These are phyloP conservation scores for Oenanthe melanoleuca DNA, from an alignment of 2,113 vertebrate genomes.

Conservation along the genomic window DNA sequence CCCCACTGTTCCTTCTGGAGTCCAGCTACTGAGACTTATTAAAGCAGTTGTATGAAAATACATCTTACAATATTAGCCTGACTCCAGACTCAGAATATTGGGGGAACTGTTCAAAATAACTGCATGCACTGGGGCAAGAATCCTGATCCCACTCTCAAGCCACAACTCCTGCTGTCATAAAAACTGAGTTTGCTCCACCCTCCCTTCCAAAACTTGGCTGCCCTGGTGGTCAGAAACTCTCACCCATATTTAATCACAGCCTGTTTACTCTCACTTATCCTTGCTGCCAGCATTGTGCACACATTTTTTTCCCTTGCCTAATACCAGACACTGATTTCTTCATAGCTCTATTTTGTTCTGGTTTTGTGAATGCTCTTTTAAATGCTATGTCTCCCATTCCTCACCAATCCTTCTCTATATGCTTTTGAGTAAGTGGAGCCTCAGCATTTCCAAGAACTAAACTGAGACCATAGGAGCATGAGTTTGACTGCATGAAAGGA, in stretches of 20 bases:
- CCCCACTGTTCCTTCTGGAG: rapidly evolving
- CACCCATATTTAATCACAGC: background rate
- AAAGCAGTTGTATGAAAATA: background rate
- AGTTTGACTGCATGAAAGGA: background rate
- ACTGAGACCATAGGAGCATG: background rate
- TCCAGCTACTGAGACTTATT: background rate
- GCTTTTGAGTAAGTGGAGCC: background rate
- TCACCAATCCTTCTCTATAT: background rate
- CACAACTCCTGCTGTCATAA: background rate
- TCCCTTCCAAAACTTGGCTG: background rate
- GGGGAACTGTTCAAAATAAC: rapidly evolving
- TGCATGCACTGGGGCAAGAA: background rate
- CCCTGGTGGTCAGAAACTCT: background rate
- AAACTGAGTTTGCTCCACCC: background rate
- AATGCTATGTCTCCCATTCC: background rate
- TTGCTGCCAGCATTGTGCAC: background rate
- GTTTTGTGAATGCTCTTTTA: background rate
- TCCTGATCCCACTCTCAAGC: background rate
- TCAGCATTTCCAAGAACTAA: background rate
- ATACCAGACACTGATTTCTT: background rate
- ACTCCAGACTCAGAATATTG: background rate
- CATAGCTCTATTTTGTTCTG: background rate
- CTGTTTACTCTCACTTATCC: background rate
- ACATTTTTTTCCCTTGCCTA: background rate
- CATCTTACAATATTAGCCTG: background rate